Evolutionary conservation across 1,140 invertebrate species (phyloP).

Genomic region (Brachionus angularis): DNA sequence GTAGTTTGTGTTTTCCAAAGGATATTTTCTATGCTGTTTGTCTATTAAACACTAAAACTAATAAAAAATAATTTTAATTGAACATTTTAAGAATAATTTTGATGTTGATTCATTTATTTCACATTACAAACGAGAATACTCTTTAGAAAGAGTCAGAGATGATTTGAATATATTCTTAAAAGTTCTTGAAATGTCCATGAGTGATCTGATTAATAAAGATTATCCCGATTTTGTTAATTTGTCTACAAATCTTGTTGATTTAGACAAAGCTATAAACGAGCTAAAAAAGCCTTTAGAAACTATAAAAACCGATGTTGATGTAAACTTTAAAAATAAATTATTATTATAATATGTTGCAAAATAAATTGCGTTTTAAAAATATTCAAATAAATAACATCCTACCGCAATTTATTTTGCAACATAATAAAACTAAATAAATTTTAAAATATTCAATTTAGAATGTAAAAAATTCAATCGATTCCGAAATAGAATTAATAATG

Average conservation of each 20-base stretch:
- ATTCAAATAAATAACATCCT: too few relatives aligned
- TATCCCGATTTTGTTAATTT: conserved; percentile 94
- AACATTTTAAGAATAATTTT: conserved; percentile 68
- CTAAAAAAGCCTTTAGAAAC: conserved; percentile 72
- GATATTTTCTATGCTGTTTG: conserved; percentile 37
- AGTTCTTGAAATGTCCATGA: conserved; percentile 81
- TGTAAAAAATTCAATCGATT: not conserved
- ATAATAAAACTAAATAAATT: too few relatives aligned
- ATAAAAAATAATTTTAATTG: not conserved
- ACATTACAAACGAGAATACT: conserved; percentile 72
- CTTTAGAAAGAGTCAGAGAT: conserved; percentile 79
- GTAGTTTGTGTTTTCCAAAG: conserved; percentile 35
- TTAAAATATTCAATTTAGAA: not conserved
- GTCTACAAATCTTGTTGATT: conserved; percentile 80
- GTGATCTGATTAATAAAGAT: conserved; percentile 92
- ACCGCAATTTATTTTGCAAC: too few relatives aligned
- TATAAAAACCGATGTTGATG: conserved; percentile 73
- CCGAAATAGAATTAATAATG: conserved; percentile 11
- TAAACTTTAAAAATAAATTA: conserved; percentile 51
- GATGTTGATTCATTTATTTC: conserved; percentile 83
- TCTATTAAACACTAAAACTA: not conserved
- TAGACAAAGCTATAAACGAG: conserved; percentile 77
- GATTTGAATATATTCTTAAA: conserved; percentile 84
- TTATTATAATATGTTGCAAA: too few relatives aligned
- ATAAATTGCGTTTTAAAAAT: not conserved